Conservation (phyloP, 2,113 vertebrate species). For the Ramphastos sulfuratus region DNA sequence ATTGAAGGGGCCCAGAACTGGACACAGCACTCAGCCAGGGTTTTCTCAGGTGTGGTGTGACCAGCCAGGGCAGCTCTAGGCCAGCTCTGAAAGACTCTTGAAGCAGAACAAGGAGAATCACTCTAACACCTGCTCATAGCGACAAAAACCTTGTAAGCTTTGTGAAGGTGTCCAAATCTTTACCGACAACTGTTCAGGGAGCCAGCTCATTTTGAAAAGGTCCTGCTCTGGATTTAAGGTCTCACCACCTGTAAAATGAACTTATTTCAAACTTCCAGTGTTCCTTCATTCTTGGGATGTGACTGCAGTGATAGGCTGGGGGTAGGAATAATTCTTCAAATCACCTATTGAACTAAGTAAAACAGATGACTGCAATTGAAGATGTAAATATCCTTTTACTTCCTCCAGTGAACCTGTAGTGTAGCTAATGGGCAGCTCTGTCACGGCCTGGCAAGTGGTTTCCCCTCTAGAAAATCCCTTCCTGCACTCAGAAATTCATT, state of each 20-base stretch:
- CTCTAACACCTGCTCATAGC: not conserved
- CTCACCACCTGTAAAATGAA: not conserved
- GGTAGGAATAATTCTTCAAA: not conserved
- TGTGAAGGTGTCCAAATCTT: not conserved
- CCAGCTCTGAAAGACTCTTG: not conserved
- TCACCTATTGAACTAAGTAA: not conserved
- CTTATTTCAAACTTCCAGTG: not conserved
- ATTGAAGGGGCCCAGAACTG: too few species aligned
- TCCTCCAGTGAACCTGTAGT: not conserved
- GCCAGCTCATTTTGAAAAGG: not conserved
- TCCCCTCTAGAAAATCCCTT: conserved; percentile 10
- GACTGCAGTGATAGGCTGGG: not conserved
- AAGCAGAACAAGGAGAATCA: not conserved
- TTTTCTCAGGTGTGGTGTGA: not conserved
- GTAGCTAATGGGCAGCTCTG: conserved; percentile 1
- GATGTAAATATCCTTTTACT: conserved; percentile 26
- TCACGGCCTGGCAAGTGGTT: not conserved
- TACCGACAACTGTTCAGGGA: not conserved
- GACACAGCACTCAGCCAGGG: not conserved
- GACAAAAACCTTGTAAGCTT: not conserved
- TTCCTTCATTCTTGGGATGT: not conserved
- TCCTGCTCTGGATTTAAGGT: not conserved
- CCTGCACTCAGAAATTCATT: not conserved
- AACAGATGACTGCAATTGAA: not conserved
- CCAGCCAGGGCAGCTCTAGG: not conserved